Conservation (phyloP, 2,888 invertebrate species). For the Congeria kusceri region DNA sequence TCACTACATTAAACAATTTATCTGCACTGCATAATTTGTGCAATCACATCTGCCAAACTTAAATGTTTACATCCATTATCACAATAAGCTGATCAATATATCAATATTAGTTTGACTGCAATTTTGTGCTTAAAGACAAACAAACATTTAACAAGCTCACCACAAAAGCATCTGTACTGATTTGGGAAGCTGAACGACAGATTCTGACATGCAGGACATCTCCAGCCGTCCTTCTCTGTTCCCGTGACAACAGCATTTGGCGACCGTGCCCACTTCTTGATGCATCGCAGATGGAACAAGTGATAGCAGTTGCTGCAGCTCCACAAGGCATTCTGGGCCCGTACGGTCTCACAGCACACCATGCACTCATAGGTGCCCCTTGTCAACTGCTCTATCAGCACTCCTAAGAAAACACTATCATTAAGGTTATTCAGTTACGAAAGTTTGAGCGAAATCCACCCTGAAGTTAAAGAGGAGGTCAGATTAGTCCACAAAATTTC, state of each 20-base stretch:
- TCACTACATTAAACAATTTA: too few species aligned
- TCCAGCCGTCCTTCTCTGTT: constrained; percentile 90
- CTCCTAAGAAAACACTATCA: constrained; percentile 59
- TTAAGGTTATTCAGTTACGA: too few species aligned
- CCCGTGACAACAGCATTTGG: constrained; percentile 72
- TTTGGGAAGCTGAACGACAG: constrained; percentile 89
- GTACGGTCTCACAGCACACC: constrained; percentile 96
- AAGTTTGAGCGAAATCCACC: too few species aligned
- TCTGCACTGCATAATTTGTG: too few species aligned
- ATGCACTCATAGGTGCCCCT: constrained; percentile 95
- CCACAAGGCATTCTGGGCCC: constrained; percentile 94
- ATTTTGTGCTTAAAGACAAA: background rate
- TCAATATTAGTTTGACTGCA: too few species aligned
- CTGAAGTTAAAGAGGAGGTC: too few species aligned
- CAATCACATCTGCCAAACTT: too few species aligned
- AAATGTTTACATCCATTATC: too few species aligned
- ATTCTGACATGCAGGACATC: constrained; percentile 98
- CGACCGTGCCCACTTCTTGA: constrained; percentile 93
- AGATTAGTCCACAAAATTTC: too few species aligned
- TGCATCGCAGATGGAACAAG: constrained; percentile 95
- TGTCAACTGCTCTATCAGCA: constrained; percentile 92
- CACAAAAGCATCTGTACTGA: constrained; percentile 96
- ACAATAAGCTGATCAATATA: too few species aligned
- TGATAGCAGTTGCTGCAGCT: constrained; percentile 96
- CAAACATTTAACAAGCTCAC: constrained; percentile 86